phyloP scores from a whole-genome alignment of 2,888 invertebrate genomes.

The Ichneumoninae sp. region DNA sequence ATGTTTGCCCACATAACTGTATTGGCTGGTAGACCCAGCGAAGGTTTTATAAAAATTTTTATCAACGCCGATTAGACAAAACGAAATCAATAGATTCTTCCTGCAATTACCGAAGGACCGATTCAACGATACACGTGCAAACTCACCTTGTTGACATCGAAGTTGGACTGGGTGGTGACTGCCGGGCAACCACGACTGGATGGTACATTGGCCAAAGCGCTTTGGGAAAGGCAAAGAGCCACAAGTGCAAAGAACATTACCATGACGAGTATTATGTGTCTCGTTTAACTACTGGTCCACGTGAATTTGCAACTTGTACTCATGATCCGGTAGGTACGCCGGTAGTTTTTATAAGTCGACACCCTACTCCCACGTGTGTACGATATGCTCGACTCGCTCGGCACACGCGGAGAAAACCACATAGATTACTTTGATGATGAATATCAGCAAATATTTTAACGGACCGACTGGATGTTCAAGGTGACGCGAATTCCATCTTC shows the following conservation, averaged over 20 bases:
- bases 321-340: neutral
- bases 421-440: neutral
- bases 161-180: neutral
- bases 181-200: neutral
- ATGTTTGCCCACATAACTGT: too few species aligned
- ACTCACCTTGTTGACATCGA: neutral
- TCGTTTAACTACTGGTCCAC: neutral
- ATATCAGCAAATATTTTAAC: too few species aligned
- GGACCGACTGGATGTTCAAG: too few species aligned
- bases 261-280: neutral
- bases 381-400: neutral
- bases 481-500: too few species aligned
- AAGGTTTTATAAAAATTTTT: neutral
- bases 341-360: neutral
- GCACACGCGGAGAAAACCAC: neutral
- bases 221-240: neutral
- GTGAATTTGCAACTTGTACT: neutral
- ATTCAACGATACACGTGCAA: neutral
- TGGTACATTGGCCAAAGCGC: neutral
- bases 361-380: neutral
- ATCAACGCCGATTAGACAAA: neutral
- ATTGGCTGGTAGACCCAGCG: too few species aligned
- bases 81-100: neutral
- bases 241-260: neutral
- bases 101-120: neutral